These are phyloP conservation scores for Macrotis lagotis DNA, from an alignment of 2,113 vertebrate genomes.

Conservation along the genomic window DNA sequence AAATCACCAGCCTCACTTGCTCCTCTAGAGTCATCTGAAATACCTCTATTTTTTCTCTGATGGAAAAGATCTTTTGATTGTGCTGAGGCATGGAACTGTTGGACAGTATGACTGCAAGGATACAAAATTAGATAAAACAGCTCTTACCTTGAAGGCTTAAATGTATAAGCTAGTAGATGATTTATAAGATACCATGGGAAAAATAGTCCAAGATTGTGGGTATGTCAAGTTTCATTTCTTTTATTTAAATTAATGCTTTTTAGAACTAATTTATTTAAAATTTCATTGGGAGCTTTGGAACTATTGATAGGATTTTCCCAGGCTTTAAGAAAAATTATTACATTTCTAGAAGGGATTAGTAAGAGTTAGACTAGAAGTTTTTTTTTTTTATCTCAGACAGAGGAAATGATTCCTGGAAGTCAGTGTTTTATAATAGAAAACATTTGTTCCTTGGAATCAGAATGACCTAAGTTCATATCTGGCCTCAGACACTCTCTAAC, in stretches of 20 bases:
- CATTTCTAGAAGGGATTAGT: background rate
- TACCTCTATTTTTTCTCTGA: background rate
- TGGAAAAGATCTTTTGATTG: background rate
- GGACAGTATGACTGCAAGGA: background rate
- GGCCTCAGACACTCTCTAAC: background rate
- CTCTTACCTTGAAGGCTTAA: background rate
- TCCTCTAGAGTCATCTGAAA: too few species aligned
- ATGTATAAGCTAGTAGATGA: constrained; percentile 6
- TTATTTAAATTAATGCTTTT: background rate
- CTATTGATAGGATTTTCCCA: constrained; percentile 33
- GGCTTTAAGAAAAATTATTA: constrained; percentile 19
- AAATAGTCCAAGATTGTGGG: background rate
- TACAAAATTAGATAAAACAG: background rate
- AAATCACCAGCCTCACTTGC: too few species aligned
- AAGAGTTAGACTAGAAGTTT: background rate
- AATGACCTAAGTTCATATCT: background rate
- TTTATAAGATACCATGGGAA: background rate
- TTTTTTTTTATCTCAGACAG: background rate
- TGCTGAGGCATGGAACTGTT: background rate
- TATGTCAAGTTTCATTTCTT: constrained; percentile 7
- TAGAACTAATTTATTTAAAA: constrained; percentile 40
- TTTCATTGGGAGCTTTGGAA: constrained; percentile 6
- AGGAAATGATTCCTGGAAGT: background rate
- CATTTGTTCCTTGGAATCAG: background rate
- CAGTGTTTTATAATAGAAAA: background rate